Conservation (phyloP, 2,797 vertebrate species). For the Muraenolepis orangiensis region DNA sequence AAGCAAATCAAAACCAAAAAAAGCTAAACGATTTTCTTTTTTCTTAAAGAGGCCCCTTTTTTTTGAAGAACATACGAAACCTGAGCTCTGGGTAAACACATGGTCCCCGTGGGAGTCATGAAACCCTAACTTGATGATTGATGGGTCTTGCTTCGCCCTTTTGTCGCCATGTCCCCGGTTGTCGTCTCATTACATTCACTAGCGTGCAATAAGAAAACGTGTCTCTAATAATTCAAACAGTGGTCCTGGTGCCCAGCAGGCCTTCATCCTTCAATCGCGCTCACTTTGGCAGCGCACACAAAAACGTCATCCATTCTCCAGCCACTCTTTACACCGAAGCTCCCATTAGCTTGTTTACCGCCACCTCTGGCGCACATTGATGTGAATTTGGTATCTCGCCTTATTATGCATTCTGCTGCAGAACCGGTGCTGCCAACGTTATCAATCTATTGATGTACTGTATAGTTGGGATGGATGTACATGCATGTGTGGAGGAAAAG, state of each 20-base stretch:
- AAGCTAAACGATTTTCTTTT: neutral
- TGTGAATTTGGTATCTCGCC: neutral
- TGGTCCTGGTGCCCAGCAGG: neutral
- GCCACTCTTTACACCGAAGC: neutral
- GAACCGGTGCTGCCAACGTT: neutral
- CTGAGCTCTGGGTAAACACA: neutral
- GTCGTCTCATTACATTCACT: neutral
- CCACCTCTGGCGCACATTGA: neutral
- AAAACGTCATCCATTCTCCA: neutral
- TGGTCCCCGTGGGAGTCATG: neutral
- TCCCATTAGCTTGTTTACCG: neutral
- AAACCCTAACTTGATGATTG: neutral
- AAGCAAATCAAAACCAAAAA: neutral
- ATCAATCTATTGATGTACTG: neutral
- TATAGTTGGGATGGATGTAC: neutral
- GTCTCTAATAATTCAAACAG: neutral
- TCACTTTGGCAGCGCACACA: neutral
- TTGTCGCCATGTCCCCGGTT: neutral
- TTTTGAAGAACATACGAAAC: too few species aligned
- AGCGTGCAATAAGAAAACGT: neutral
- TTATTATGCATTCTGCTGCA: neutral
- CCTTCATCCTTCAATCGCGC: neutral
- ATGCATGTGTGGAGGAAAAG: too few species aligned
- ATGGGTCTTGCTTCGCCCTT: neutral
- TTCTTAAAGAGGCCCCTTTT: neutral